Conservation (phyloP, 2,113 vertebrate genomes). For the Pao palembangensis region DNA sequence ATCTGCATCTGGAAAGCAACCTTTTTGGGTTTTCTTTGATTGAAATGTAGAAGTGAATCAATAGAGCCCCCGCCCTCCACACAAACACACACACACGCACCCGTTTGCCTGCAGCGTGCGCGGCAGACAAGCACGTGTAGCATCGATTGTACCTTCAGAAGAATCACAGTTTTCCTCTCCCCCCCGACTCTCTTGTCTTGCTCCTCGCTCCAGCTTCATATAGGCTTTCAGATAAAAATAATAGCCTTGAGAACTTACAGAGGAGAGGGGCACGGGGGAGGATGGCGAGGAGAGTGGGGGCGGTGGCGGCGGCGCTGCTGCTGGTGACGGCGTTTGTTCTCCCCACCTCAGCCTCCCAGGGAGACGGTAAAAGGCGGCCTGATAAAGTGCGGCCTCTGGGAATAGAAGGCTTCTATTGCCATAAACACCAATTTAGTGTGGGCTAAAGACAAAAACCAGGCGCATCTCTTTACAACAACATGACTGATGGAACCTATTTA, state of each 20-base stretch:
- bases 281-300: neutral
- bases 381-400: constrained; percentile 57
- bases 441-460: constrained; percentile 43
- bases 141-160: constrained; percentile 71
- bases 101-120: constrained; percentile 45
- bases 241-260: constrained; percentile 58
- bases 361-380: constrained; percentile 61
- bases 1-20: constrained; percentile 36
- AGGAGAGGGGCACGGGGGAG: constrained; percentile 21
- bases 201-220: constrained; percentile 36
- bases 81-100: neutral
- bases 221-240: constrained; percentile 68
- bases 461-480: constrained; percentile 36
- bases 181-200: constrained; percentile 34
- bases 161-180: constrained; percentile 60
- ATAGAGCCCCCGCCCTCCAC: constrained; percentile 49
- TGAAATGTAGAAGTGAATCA: constrained; percentile 63
- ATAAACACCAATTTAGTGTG: constrained; percentile 62
- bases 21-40: constrained; percentile 40
- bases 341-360: constrained; percentile 49
- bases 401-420: constrained; percentile 53
- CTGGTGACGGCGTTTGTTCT: constrained; percentile 58
- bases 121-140: constrained; percentile 56
- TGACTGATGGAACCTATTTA: constrained; percentile 55
- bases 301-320: constrained; percentile 6